phyloP scores from a whole-genome alignment of 2,888 invertebrate genomes.

The Lampropteryx suffumata region DNA sequence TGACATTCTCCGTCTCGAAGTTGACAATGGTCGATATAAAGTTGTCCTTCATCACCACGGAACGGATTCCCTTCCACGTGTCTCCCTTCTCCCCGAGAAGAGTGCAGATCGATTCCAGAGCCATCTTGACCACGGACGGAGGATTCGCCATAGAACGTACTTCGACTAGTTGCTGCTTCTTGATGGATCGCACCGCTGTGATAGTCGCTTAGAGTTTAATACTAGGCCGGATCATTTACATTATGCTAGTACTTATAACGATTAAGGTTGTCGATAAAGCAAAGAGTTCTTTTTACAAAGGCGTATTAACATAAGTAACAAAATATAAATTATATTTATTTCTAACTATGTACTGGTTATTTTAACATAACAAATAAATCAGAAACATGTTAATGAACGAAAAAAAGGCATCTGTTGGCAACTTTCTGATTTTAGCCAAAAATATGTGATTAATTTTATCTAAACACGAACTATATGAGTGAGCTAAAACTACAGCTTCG shows the following conservation, averaged over 20 bases:
- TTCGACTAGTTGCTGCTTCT: constrained; percentile 97
- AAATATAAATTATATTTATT: too few species aligned
- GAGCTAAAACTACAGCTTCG: neutral
- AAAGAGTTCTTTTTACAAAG: too few species aligned
- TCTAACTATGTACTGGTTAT: too few species aligned
- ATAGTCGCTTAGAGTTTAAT: constrained; percentile 50
- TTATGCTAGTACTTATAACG: too few species aligned
- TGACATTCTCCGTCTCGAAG: constrained; percentile 96
- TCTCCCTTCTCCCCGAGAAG: constrained; percentile 94
- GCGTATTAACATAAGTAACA: too few species aligned
- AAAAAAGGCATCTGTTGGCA: constrained; percentile 33
- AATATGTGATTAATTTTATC: constrained; percentile 13
- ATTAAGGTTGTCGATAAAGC: too few species aligned
- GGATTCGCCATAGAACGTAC: constrained; percentile 97
- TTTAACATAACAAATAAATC: constrained; percentile 6
- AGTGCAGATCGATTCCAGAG: constrained; percentile 96
- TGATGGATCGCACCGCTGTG: constrained; percentile 96
- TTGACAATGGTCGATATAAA: constrained; percentile 97
- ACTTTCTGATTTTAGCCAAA: constrained; percentile 21
- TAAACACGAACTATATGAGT: constrained; percentile 12
- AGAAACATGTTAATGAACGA: constrained; percentile 3
- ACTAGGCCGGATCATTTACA: constrained; percentile 38
- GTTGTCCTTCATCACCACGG: constrained; percentile 96
- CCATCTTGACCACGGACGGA: constrained; percentile 95
- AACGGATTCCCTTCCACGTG: constrained; percentile 97